Percentiles rank a stretch among this genome's conserved stretches.
Evolutionary conservation across 53 echinoderm and acorn worm genomes (phyloP).

Genomic region (Actinopyga echinites): DNA sequence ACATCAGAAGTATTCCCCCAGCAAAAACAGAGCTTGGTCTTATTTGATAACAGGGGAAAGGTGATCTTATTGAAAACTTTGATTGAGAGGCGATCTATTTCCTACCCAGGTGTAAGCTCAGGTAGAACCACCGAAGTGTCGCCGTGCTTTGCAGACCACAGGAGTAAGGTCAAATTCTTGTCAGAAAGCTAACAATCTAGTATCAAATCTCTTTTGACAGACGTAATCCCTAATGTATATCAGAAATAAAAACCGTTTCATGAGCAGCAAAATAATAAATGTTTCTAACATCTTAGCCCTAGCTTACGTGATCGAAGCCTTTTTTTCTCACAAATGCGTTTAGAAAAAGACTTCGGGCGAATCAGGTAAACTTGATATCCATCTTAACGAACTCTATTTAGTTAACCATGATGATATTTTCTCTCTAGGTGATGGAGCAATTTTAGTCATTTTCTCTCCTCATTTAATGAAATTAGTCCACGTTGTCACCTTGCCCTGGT

Average conservation of each 20-base stretch:
- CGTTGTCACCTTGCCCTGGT: constrained; percentile 28
- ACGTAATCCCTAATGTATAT: constrained; percentile 16
- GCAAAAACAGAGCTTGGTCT: constrained; percentile 25
- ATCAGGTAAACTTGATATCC: too few relatives aligned
- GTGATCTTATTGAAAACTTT: neutral
- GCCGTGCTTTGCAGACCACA: constrained; percentile 26
- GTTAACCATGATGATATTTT: too few relatives aligned
- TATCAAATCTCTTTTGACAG: constrained; percentile 36
- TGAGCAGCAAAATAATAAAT: neutral
- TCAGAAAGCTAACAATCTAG: constrained; percentile 9
- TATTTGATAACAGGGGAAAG: constrained; percentile 34
- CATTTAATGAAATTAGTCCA: constrained; percentile 25
- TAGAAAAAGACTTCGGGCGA: too few relatives aligned
- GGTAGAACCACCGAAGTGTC: constrained; percentile 24
- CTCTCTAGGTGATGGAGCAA: too few relatives aligned
- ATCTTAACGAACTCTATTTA: too few relatives aligned
- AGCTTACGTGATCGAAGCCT: too few relatives aligned
- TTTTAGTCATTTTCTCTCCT: neutral
- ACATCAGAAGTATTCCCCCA: constrained; percentile 26
- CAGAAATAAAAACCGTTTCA: neutral
- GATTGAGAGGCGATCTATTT: neutral
- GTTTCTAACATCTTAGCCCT: too few relatives aligned
- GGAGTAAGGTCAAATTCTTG: constrained; percentile 29
- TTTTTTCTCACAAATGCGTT: too few relatives aligned
- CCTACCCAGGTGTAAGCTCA: constrained; percentile 12